Conservation (phyloP, 92 coral and sea anemone genomes). For the Bergia puertoricense region DNA sequence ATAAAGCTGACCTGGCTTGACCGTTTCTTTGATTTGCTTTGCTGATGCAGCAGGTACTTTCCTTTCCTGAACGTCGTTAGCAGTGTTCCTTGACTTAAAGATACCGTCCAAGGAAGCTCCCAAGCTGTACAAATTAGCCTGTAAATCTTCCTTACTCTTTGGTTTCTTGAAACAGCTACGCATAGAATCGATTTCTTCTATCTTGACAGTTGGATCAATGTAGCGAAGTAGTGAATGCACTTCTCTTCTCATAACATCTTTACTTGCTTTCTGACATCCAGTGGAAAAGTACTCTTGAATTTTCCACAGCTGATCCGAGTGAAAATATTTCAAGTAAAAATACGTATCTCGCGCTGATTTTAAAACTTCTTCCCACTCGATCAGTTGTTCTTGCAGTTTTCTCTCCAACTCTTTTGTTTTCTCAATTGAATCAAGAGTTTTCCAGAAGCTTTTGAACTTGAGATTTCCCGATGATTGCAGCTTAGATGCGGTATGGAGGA, state of each 20-base stretch:
- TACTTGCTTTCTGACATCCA: neutral
- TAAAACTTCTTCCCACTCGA: constrained; percentile 63
- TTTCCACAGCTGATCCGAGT: constrained; percentile 84
- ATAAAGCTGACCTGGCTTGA: constrained; percentile 82
- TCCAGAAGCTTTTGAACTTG: constrained; percentile 60
- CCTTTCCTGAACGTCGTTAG: constrained; percentile 1
- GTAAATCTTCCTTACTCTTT: constrained; percentile 23
- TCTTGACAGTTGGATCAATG: constrained; percentile 60
- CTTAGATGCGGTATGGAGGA: constrained; percentile 44
- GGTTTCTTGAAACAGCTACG: constrained; percentile 49
- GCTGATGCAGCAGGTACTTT: constrained; percentile 12
- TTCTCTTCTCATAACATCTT: constrained; percentile 19
- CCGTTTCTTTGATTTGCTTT: constrained; percentile 58
- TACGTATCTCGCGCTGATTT: constrained; percentile 49
- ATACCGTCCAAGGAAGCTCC: constrained; percentile 72
- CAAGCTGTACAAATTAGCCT: constrained; percentile 59
- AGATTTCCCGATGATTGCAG: constrained; percentile 79
- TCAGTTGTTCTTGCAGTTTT: constrained; percentile 47
- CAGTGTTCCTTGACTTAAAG: constrained; percentile 45
- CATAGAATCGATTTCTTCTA: constrained; percentile 49
- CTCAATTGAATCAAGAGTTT: constrained; percentile 50
- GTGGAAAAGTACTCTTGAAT: constrained; percentile 59
- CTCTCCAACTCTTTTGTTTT: constrained; percentile 49
- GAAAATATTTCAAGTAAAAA: constrained; percentile 85
- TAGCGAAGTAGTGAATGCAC: constrained; percentile 64